Base-by-base conservation (phyloP, 2,797 vertebrate genomes). In the Bradypodion ventrale region DNA sequence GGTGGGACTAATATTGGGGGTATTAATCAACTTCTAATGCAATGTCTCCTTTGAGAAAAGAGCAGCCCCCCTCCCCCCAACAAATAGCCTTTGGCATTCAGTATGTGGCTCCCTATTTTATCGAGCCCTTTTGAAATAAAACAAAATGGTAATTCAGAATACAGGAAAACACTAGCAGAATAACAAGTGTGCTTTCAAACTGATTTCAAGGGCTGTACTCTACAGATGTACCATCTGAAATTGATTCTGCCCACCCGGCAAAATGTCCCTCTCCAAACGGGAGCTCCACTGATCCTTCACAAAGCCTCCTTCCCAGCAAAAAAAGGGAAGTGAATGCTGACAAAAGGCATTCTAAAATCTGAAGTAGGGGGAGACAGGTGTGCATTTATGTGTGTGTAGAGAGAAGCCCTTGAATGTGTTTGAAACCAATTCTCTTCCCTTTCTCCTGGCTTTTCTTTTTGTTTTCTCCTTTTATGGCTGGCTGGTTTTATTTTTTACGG, bases 191-290 rank as follows among this genome's bases (percentile, higher is more conserved):
- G 32, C 52, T 78, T 40, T 80, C 70, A 56, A 70, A 52, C 40
- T 37, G 16, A 5, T 87, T 68, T 40, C 0, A 27, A 87, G 86
- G 52, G 68, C 84, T 35, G 46, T 4, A 10, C 8, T 68, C 49
- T 35, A 27, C 9, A 1, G 0, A 35, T 35, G 60, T 70, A 52
- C 75, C 0, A 0, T 52, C 62, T 46, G 35, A 79, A 83, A 87
- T 75, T 10, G 8, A 68, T 75, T 79, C 62, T 87, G 60, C 62
- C 75, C 62, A 78, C 23, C 60, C 60, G 27, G 73, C 52, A 37
- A 75, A 66, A 60, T 40, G 32, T 42, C 16, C 49, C 63, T 21
- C 29, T 78, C 60, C 44, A 42, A 40, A 8, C 69, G n/a, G 49
- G 37, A 40, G 12, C 60, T 15, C 49, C 62, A 37, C 3, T 15